phyloP scores from a whole-genome alignment of 2,113 vertebrate genomes.

The Hipposideros armiger region DNA sequence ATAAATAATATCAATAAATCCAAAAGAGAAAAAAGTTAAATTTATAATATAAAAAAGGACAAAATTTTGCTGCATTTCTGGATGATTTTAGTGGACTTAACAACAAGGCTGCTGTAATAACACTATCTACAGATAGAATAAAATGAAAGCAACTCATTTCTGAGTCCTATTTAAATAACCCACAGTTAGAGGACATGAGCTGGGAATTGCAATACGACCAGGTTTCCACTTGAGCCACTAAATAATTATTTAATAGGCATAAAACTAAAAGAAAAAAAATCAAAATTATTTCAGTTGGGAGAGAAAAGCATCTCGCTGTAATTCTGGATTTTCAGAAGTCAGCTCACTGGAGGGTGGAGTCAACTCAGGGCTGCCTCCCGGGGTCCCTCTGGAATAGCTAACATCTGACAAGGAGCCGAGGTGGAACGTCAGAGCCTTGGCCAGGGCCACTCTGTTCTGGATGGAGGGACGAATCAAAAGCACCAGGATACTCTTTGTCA shows the following conservation, averaged over 20 bases:
- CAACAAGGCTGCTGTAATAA: not conserved
- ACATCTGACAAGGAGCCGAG: not conserved
- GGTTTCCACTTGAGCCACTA: not conserved
- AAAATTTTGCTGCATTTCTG: not conserved
- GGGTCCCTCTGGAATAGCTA: not conserved
- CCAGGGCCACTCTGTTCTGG: not conserved
- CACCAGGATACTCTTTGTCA: not conserved
- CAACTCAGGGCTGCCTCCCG: rapidly evolving
- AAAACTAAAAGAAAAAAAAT: not conserved
- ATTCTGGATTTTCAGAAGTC: not conserved
- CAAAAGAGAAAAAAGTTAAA: not conserved
- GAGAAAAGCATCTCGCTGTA: not conserved
- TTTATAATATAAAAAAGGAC: not conserved
- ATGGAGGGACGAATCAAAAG: not conserved
- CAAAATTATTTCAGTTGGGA: not conserved
- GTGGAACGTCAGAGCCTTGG: not conserved
- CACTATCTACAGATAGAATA: not conserved
- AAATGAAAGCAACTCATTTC: not conserved
- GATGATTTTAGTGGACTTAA: not conserved
- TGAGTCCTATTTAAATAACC: not conserved
- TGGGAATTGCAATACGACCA: not conserved
- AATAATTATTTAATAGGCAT: not conserved
- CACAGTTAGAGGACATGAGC: not conserved
- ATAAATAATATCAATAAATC: not conserved
- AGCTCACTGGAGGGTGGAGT: rapidly evolving